Evolutionary conservation across 2,113 vertebrate genomes (phyloP).

Genomic region (Accipiter virgatus): DNA sequence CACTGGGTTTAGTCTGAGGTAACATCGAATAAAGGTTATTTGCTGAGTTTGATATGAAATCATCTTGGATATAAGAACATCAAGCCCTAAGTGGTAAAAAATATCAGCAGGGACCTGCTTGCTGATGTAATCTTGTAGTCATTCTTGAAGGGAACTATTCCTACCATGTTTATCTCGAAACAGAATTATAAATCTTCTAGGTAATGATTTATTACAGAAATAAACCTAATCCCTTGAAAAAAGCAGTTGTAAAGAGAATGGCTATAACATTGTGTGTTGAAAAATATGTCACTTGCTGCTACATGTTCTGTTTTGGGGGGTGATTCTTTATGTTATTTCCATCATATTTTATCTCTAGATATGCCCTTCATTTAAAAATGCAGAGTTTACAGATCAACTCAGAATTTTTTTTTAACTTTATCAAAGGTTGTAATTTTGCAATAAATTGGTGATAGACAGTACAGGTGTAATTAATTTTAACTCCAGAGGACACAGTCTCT

Average conservation of each 20-base stretch:
- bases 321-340: background rate
- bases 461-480: constrained; percentile 39
- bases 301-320: background rate
- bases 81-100: background rate
- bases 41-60: background rate
- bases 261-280: background rate
- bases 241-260: background rate
- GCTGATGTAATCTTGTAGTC: background rate
- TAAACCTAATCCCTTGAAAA: background rate
- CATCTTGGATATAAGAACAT: background rate
- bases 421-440: background rate
- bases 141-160: background rate
- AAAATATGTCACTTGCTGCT: background rate
- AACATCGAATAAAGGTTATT: background rate
- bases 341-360: background rate
- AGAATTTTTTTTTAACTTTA: background rate
- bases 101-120: background rate
- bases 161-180: background rate
- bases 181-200: background rate
- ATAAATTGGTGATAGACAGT: background rate
- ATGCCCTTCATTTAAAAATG: background rate
- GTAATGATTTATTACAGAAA: background rate
- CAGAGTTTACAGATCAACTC: background rate
- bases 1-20: background rate
- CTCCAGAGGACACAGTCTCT: background rate